Evolutionary conservation across 2,113 vertebrate genomes (phyloP), one percentile per base, ranked within the genome.

Genomic region (Oceanites oceanicus): DNA sequence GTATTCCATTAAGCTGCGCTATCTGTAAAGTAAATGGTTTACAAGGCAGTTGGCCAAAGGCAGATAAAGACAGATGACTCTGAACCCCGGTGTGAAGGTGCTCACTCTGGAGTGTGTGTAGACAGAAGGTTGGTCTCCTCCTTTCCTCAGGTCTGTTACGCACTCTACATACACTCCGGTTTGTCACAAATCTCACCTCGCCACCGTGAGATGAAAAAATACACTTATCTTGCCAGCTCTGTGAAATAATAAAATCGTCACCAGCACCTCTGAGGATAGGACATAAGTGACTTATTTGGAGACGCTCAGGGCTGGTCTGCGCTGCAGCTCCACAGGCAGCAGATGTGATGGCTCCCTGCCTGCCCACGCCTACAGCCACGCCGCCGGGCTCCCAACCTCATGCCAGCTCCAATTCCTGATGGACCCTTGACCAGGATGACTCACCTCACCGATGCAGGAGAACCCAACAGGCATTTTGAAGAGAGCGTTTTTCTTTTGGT

Each of bases 351-450:
- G 63, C 22, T 86, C 53, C 55, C 27, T 62, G 45, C 72, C 42
- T 52, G 52, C 29, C n/a, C 52, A 27, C 0, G 1, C 58, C 34
- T 32, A 53, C 67, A 74, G 40, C 42, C 36, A 30, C 1, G 0
- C 25, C 1, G 4, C 26, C 68, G 20, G 10, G 68, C 49, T 70
- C 58, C 63, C 52, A 50, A 1, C 22, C 45, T 45, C 5, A 1
- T 32, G 66, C 30, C 85, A 88, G 49, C 50, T 70, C 81, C 1
- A 0, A 19, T 45, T 82, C 71, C 67, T 18, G 8, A 32, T 2
- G 58, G 58, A 59, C 15, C 27, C 71, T 7, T 32, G n/a, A 44
- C 45, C 67, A 66, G 52, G 62, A 61, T 45, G 73, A 88, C 32
- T 53, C 81, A 77, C 21, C 30, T 49, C 42, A 14, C 55, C 30